Conservation (phyloP, 2,113 vertebrate genomes). For the Laterallus jamaicensis region DNA sequence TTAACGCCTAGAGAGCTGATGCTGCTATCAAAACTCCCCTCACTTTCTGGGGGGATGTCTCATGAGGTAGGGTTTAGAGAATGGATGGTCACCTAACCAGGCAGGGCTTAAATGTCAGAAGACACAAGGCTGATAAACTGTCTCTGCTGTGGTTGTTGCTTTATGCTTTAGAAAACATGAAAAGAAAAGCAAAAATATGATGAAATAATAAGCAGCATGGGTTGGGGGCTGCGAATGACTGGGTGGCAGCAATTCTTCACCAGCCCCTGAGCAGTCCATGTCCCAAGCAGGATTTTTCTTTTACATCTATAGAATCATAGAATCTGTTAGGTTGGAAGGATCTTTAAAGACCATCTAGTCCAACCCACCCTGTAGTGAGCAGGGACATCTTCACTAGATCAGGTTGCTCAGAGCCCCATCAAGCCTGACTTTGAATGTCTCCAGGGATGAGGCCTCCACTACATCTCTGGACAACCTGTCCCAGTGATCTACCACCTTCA, state of each 20-base stretch:
- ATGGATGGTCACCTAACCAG: background rate
- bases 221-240: background rate
- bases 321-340: too few species aligned
- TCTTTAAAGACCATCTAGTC: too few species aligned
- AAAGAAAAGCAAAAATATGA: too few species aligned
- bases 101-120: background rate
- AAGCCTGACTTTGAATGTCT: too few species aligned
- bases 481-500: too few species aligned
- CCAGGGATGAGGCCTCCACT: too few species aligned
- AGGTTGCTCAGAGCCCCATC: too few species aligned
- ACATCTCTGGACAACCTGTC: too few species aligned
- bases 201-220: background rate
- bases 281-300: background rate
- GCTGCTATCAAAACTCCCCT: background rate
- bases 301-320: background rate
- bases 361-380: too few species aligned
- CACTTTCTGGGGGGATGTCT: background rate
- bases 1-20: fast-evolving
- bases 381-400: too few species aligned
- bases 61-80: background rate
- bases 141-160: background rate
- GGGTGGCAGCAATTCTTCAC: background rate
- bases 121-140: background rate
- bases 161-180: background rate
- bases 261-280: background rate